Conservation (phyloP, 2,797 vertebrate species). For the Gastrophryne carolinensis region DNA sequence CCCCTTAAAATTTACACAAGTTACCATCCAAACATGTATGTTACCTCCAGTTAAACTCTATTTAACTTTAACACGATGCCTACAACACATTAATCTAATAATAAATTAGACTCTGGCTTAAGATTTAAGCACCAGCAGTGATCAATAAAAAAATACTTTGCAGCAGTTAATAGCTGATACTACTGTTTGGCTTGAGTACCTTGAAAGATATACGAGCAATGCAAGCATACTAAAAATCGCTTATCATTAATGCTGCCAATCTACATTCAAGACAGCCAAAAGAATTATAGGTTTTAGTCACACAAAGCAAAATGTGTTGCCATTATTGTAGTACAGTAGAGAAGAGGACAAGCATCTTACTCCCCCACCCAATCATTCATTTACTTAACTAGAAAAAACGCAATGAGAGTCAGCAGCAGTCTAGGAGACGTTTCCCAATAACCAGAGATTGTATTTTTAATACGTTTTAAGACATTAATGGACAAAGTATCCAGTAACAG, state of each 20-base stretch:
- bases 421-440: slow-evolving; percentile 25
- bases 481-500: slow-evolving; percentile 34
- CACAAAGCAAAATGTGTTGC: slow-evolving; percentile 45
- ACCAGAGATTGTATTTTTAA: slow-evolving; percentile 21
- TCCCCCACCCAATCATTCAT: slow-evolving; percentile 34
- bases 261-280: slow-evolving; percentile 46
- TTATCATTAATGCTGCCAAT: slow-evolving; percentile 49
- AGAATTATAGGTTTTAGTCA: slow-evolving; percentile 48
- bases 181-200: slow-evolving; percentile 31
- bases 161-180: slow-evolving; percentile 42
- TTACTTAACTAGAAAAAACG: slow-evolving; percentile 39
- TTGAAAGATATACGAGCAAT: slow-evolving; percentile 44
- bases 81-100: neutral
- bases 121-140: slow-evolving; percentile 19
- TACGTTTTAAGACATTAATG: slow-evolving; percentile 31
- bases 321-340: slow-evolving; percentile 47
- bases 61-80: neutral
- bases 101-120: neutral
- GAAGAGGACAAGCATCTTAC: slow-evolving; percentile 19
- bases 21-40: neutral
- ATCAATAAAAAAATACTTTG: slow-evolving; percentile 31
- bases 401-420: slow-evolving; percentile 28
- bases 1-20: no score
- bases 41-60: neutral
- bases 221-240: slow-evolving; percentile 30